Conservation (phyloP, 1,140 invertebrate genomes). For the Mylabris phalerata region DNA sequence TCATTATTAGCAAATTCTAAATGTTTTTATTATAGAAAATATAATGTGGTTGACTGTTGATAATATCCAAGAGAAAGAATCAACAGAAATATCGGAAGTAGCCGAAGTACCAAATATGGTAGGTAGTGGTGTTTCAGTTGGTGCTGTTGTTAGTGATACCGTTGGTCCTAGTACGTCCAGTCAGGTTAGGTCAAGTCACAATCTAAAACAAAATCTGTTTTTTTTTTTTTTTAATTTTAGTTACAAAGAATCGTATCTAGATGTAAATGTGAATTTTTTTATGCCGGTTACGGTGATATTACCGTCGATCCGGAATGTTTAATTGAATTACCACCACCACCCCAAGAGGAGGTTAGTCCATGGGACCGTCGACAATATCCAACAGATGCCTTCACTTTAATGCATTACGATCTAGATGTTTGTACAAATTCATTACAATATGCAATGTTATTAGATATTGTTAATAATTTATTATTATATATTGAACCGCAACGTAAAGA, state of each 20-base stretch:
- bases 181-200: conserved; percentile 36
- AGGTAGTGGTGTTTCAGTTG: conserved; percentile 92
- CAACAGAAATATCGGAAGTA: conserved; percentile 67
- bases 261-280: conserved; percentile 97
- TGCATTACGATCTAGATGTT: conserved; percentile 97
- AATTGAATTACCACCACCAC: conserved; percentile 58
- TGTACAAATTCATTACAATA: conserved; percentile 96
- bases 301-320: conserved; percentile 61
- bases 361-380: conserved; percentile 76
- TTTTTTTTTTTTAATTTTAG: conserved; percentile 42
- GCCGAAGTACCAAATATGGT: conserved; percentile 77
- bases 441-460: conserved; percentile 92
- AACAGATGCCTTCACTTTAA: conserved; percentile 94
- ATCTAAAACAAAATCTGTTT: too few species aligned
- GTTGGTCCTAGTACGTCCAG: conserved; percentile 71
- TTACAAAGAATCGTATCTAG: conserved; percentile 93
- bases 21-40: conserved; percentile 55
- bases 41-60: conserved; percentile 94
- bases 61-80: conserved; percentile 83
- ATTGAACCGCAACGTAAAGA: conserved; percentile 94
- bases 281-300: conserved; percentile 85
- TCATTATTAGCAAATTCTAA: too few species aligned
- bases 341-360: conserved; percentile 57
- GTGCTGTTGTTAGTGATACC: conserved; percentile 87
- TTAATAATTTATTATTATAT: conserved; percentile 94